Conservation (phyloP, 2,888 invertebrate genomes). For the Thera obeliscata region DNA sequence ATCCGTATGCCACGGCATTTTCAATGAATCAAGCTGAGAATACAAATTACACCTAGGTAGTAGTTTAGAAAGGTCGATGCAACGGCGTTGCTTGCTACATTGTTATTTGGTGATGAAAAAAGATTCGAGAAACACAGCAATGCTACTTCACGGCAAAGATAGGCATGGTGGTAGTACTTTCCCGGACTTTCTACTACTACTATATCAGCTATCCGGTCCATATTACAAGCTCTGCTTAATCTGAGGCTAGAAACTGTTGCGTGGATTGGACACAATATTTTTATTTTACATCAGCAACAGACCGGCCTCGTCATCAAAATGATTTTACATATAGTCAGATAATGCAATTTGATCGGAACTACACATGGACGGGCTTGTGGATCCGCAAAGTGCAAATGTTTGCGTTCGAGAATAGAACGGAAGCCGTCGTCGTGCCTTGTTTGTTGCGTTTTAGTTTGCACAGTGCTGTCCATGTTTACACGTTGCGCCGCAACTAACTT, state of each 20-base stretch:
- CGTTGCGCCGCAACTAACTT: slow-evolving; percentile 38
- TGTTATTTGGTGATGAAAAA: slow-evolving; percentile 1
- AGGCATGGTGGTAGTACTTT: too few species aligned
- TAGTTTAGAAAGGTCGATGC: slow-evolving; percentile 43
- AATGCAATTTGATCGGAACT: slow-evolving; percentile 19
- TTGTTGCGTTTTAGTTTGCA: slow-evolving; percentile 47
- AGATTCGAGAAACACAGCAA: too few species aligned
- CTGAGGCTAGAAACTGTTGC: too few species aligned
- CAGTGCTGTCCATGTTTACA: slow-evolving; percentile 51
- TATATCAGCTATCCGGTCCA: too few species aligned
- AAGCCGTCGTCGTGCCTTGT: slow-evolving; percentile 54
- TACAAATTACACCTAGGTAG: slow-evolving; percentile 35
- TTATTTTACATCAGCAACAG: background rate
- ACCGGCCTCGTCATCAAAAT: slow-evolving; percentile 3
- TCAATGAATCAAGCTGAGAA: slow-evolving; percentile 39
- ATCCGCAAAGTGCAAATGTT: slow-evolving; percentile 54
- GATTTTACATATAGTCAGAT: slow-evolving; percentile 7
- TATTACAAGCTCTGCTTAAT: too few species aligned
- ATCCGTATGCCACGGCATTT: slow-evolving; percentile 34
- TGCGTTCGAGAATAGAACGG: slow-evolving; percentile 65
- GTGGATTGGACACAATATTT: too few species aligned
- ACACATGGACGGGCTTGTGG: slow-evolving; percentile 24
- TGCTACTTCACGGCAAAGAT: too few species aligned
- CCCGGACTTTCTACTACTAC: too few species aligned
- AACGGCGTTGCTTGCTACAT: background rate